A percentile compares a stretch with the other conserved stretches of the same genome.
Evolutionary conservation across 2,113 vertebrate genomes (phyloP).

Genomic region (Ifrita kowaldi): DNA sequence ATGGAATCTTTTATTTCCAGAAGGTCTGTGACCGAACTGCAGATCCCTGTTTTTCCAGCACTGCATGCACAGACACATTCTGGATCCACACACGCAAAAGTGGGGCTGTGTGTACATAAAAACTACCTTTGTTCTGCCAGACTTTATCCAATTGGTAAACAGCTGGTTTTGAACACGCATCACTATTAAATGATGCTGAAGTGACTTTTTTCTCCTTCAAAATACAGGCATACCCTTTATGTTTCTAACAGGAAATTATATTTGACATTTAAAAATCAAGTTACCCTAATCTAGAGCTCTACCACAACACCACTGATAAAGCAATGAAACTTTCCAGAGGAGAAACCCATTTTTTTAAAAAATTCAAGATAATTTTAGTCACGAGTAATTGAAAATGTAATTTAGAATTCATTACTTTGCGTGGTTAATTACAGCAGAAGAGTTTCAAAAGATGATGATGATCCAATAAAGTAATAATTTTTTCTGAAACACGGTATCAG

Average conservation of each 20-base stretch:
- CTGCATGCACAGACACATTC: not conserved
- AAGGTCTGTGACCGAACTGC: not conserved
- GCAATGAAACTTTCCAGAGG: conserved; percentile 59
- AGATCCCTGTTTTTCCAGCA: not conserved
- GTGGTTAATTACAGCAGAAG: conserved; percentile 70
- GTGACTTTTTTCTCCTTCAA: conserved; percentile 8
- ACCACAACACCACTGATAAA: conserved; percentile 48
- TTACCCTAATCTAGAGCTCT: conserved; percentile 65
- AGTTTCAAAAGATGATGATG: conserved; percentile 50
- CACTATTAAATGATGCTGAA: conserved; percentile 33
- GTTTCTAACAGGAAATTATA: conserved; percentile 65
- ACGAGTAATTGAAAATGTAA: conserved; percentile 68
- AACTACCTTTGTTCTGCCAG: not conserved
- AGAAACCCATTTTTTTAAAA: conserved; percentile 30
- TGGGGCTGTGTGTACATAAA: not conserved
- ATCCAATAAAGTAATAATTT: conserved; percentile 61
- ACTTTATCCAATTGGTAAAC: conserved; percentile 1
- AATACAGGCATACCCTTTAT: conserved; percentile 27
- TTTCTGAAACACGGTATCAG: conserved; percentile 32
- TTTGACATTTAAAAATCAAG: conserved; percentile 73
- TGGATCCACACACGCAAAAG: not conserved
- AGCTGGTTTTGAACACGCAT: conserved; percentile 31
- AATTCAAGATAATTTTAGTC: conserved; percentile 65
- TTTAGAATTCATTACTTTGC: conserved; percentile 69
- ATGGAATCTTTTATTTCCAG: conserved; percentile 7